Evolutionary conservation across 2,797 vertebrate genomes (phyloP).

Genomic region (Catamblyrhynchus diadema): DNA sequence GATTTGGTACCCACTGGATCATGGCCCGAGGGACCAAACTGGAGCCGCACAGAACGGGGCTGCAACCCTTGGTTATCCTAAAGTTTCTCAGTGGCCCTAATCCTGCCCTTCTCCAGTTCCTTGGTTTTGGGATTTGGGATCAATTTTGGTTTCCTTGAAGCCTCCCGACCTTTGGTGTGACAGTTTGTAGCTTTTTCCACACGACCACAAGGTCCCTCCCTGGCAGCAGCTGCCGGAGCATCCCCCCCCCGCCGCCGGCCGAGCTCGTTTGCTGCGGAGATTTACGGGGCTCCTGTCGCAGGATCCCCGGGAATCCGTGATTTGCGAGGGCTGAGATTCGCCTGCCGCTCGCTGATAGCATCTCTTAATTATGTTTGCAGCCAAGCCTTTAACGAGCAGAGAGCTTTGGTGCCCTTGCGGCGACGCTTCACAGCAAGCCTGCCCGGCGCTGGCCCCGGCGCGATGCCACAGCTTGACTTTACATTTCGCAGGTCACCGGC

Average conservation of each 20-base stretch:
- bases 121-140: background rate
- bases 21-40: fast-evolving
- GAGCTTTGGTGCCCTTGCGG: conserved; percentile 35
- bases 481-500: conserved; percentile 35
- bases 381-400: conserved; percentile 62
- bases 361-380: conserved; percentile 71
- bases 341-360: background rate
- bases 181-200: background rate
- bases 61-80: fast-evolving
- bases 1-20: fast-evolving
- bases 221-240: fast-evolving
- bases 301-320: background rate
- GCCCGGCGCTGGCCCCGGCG: conserved; percentile 43
- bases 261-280: background rate
- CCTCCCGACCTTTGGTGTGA: background rate
- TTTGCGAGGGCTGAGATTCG: background rate
- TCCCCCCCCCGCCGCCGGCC: fast-evolving
- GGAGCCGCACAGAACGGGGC: fast-evolving
- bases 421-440: background rate
- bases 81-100: background rate
- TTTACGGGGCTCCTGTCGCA: background rate
- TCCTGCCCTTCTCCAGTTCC: background rate
- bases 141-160: background rate
- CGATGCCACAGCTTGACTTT: conserved; percentile 13
- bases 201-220: background rate